Conservation (phyloP, 1,140 invertebrate species). For the Physella acuta region DNA sequence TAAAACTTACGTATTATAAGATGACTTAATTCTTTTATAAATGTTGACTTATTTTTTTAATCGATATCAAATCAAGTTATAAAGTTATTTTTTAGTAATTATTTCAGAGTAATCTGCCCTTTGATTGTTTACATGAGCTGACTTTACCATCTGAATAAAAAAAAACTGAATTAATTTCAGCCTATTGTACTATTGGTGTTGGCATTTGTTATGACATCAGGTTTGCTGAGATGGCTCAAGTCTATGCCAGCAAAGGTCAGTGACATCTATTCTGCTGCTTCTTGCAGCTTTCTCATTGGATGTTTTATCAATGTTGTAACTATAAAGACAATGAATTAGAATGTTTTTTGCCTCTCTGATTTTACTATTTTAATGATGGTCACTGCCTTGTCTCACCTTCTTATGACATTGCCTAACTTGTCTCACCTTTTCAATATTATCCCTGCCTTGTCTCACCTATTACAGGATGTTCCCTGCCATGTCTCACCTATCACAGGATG, state of each 20-base stretch:
- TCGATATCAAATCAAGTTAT: not conserved
- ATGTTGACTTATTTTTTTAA: too few species aligned
- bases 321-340: too few species aligned
- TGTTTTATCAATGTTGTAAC: too few species aligned
- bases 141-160: not conserved
- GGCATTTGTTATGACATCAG: constrained; percentile 94
- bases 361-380: not conserved
- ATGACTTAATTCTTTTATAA: too few species aligned
- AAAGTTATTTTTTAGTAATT: not conserved
- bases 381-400: not conserved
- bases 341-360: not conserved
- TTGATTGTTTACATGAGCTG: not conserved
- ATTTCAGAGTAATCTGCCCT: not conserved
- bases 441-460: too few species aligned
- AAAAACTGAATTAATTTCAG: constrained; percentile 37
- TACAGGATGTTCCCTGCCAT: too few species aligned
- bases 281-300: too few species aligned
- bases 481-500: too few species aligned
- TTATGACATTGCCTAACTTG: too few species aligned
- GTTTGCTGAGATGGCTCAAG: constrained; percentile 83
- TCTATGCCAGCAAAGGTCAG: constrained; percentile 53
- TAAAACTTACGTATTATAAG: too few species aligned
- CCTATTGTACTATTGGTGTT: constrained; percentile 79
- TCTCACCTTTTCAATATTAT: too few species aligned
- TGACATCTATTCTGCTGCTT: too few species aligned